Conservation (phyloP, 2,797 vertebrate genomes). For the Manis crassicaudata region DNA sequence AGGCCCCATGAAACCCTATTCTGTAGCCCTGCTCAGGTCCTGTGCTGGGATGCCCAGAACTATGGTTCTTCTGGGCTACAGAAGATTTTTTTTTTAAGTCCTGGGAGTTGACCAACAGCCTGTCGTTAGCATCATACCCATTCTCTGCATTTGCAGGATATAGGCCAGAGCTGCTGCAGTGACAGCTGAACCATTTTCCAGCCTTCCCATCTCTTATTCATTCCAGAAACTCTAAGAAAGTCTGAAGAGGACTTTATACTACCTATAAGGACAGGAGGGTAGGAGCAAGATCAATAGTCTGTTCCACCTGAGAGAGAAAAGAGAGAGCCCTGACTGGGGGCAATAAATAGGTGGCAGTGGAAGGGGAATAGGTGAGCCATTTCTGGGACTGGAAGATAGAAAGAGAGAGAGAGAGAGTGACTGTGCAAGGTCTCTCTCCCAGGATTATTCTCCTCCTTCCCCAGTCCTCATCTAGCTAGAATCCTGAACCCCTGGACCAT, state of each 20-base stretch:
- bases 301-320: not conserved
- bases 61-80: not conserved
- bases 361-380: not conserved
- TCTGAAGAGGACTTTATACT: not conserved
- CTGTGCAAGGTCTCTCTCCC: not conserved
- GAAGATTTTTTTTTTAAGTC: constrained; percentile 18
- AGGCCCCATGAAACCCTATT: not conserved
- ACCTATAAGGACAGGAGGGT: not conserved
- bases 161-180: not conserved
- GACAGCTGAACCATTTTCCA: not conserved
- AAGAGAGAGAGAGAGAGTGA: not conserved
- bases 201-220: not conserved
- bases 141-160: not conserved
- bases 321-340: not conserved
- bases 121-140: not conserved
- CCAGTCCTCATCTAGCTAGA: not conserved
- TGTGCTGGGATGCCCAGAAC: not conserved
- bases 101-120: not conserved
- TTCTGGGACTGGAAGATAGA: not conserved
- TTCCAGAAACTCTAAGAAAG: not conserved
- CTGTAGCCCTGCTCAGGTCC: not conserved
- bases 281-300: not conserved
- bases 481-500: not conserved
- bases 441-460: not conserved
- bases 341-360: not conserved